Conservation (phyloP, 2,888 invertebrate genomes). For the Coenonympha glycerion region DNA sequence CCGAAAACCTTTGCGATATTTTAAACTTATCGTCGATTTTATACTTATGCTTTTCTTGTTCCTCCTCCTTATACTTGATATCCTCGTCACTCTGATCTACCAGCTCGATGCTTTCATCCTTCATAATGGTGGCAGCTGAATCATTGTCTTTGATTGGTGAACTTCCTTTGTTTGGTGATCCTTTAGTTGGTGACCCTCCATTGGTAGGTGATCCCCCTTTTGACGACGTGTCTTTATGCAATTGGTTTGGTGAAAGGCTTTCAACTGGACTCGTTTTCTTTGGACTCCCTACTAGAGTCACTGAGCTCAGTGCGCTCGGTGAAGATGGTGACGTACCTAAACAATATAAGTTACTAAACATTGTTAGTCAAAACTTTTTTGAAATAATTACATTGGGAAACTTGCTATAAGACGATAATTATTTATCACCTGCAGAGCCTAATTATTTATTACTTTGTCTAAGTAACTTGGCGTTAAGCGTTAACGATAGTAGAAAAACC, state of each 20-base stretch:
- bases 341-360: neutral
- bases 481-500: no score
- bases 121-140: constrained; percentile 47
- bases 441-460: no score
- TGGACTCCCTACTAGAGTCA: constrained; percentile 80
- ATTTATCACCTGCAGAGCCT: no score
- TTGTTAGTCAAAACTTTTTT: neutral
- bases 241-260: constrained; percentile 23
- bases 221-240: neutral
- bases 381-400: no score
- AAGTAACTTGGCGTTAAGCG: no score
- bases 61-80: constrained; percentile 63
- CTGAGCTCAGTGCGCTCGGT: constrained; percentile 83
- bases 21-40: constrained; percentile 65
- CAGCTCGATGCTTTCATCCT: constrained; percentile 66
- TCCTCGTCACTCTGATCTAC: constrained; percentile 69
- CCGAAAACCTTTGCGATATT: constrained; percentile 66
- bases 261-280: constrained; percentile 56
- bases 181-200: no score
- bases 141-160: constrained; percentile 51
- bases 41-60: constrained; percentile 54
- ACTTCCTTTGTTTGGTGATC: no score
- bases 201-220: no score
- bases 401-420: no score
- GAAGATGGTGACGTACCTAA: constrained; percentile 78